A percentile compares a stretch with the other conserved stretches of the same genome.
Conservation (phyloP, 2,797 vertebrate genomes). For the Pseudochirops cupreus region DNA sequence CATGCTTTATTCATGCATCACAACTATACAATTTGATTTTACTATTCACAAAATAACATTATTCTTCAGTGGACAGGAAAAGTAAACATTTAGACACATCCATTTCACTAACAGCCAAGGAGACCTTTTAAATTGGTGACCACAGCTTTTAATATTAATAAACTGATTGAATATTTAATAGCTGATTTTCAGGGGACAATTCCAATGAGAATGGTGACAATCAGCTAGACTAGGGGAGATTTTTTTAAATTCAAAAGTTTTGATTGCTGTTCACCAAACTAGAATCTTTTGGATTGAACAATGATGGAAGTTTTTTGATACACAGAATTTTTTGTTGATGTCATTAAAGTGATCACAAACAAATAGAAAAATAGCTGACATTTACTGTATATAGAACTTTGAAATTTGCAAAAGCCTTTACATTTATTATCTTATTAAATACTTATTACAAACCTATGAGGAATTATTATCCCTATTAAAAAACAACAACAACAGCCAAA, state of each 20-base stretch:
- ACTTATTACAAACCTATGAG: not conserved
- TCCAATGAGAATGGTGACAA: not conserved
- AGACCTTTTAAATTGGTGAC: not conserved
- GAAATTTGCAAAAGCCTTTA: not conserved
- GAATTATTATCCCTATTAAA: no score
- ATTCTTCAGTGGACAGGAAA: not conserved
- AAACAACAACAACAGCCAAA: no score
- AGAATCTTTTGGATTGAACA: not conserved
- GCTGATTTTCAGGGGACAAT: not conserved
- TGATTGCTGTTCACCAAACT: not conserved
- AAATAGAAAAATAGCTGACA: not conserved
- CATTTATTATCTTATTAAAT: not conserved
- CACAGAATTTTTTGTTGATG: not conserved
- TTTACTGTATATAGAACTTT: not conserved
- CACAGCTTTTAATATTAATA: not conserved
- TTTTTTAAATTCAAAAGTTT: not conserved
- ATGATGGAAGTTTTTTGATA: not conserved
- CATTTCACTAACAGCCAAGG: not conserved
- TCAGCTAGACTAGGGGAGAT: not conserved
- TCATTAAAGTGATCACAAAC: not conserved
- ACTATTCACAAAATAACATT: not conserved
- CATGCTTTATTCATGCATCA: not conserved
- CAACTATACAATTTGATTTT: not conserved
- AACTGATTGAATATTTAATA: not conserved
- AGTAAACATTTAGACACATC: not conserved